These are phyloP conservation scores for Himalopsyche tibetana DNA, from an alignment of 2,888 invertebrate species.

Conservation along the genomic window DNA sequence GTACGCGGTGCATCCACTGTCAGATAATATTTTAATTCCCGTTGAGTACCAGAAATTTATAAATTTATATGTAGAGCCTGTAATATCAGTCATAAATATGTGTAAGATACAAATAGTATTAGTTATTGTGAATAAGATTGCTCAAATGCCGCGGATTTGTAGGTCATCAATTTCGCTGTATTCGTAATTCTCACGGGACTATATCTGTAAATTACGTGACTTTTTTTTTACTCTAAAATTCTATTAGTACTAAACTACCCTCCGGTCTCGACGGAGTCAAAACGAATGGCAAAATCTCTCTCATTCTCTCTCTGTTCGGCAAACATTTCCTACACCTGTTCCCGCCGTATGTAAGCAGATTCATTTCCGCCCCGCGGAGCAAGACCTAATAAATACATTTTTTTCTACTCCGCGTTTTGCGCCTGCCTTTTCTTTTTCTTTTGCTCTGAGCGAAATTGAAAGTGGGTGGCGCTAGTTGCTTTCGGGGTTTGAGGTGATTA, in stretches of 20 bases:
- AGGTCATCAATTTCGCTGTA: too few species aligned
- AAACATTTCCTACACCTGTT: conserved; percentile 43
- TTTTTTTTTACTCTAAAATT: neutral
- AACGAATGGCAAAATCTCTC: conserved; percentile 42
- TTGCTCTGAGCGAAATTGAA: conserved; percentile 42
- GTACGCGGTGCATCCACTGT: too few species aligned
- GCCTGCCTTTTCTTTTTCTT: conserved; percentile 42
- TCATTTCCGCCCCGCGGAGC: conserved; percentile 42
- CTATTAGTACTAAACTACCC: conserved; percentile 23
- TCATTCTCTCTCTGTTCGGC: conserved; percentile 36
- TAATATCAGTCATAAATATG: too few species aligned
- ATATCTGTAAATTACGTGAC: neutral
- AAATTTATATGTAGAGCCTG: too few species aligned
- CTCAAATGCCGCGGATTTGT: too few species aligned
- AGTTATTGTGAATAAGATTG: too few species aligned
- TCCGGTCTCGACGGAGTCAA: conserved; percentile 35
- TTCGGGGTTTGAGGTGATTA: conserved; percentile 34
- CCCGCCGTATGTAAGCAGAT: conserved; percentile 43
- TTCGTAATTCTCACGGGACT: too few species aligned
- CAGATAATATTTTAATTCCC: too few species aligned
- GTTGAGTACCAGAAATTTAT: too few species aligned
- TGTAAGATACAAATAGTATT: too few species aligned
- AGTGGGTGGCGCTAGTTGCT: conserved; percentile 40
- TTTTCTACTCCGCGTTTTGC: conserved; percentile 43
- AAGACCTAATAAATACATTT: conserved; percentile 43